phyloP scores from a whole-genome alignment of 2,888 invertebrate species.

The Thymelicus sylvestris region DNA sequence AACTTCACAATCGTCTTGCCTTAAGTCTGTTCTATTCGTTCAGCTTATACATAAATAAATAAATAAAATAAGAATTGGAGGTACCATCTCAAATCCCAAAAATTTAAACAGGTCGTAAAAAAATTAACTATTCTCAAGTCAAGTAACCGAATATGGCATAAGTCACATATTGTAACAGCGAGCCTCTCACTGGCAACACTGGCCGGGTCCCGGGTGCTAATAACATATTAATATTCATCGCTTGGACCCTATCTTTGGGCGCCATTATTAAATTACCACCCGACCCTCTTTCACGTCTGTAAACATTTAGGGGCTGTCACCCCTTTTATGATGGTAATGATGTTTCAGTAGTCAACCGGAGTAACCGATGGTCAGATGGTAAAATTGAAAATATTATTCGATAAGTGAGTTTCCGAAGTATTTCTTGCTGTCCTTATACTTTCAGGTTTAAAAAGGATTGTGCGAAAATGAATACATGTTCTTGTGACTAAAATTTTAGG shows the following conservation, averaged over 20 bases:
- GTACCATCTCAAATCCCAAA: no score
- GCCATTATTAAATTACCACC: constrained; percentile 31
- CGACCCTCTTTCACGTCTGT: constrained; percentile 5
- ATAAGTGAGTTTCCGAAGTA: no score
- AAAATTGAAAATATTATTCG: neutral
- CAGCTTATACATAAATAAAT: no score
- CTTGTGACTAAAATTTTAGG: no score
- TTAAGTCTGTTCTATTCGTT: no score
- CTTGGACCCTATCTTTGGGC: constrained; percentile 25
- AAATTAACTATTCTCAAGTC: no score
- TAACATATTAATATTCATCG: constrained; percentile 33
- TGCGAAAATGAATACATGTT: no score
- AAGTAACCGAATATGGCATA: neutral
- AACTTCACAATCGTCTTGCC: no score
- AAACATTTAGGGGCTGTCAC: constrained; percentile 17
- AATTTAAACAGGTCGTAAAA: no score
- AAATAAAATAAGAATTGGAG: no score
- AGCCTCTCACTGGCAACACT: neutral
- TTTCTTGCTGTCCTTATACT: no score
- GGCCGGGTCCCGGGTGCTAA: constrained; percentile 16
- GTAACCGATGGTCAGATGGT: neutral
- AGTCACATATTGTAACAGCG: neutral
- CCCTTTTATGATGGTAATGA: constrained; percentile 24
- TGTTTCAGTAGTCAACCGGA: constrained; percentile 7
- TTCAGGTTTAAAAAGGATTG: no score